Conservation (phyloP, 2,113 vertebrate genomes). For the Nyctereutes procyonoides region DNA sequence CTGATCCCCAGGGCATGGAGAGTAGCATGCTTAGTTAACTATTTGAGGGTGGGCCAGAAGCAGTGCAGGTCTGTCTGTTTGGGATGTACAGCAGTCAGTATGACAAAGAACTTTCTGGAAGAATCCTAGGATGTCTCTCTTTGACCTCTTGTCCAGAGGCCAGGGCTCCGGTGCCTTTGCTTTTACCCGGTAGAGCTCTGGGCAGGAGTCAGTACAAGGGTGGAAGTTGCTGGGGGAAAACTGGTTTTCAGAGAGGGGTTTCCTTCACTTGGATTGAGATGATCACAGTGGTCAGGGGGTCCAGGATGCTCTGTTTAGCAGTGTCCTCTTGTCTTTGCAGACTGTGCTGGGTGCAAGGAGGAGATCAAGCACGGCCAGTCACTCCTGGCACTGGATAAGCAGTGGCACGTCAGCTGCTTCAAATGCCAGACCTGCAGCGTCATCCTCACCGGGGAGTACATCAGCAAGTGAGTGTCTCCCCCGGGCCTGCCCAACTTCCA, state of each 20-base stretch:
- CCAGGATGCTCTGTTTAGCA: neutral
- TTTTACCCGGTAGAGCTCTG: neutral
- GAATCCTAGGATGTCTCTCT: neutral
- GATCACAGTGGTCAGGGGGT: no score
- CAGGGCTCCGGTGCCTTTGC: neutral
- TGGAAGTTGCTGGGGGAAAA: neutral
- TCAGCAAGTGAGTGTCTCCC: conserved; percentile 95
- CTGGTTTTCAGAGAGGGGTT: neutral
- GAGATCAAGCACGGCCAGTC: conserved; percentile 99
- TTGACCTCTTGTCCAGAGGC: neutral
- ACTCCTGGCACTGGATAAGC: conserved; percentile 97
- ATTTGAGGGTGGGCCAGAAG: neutral
- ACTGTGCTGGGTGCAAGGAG: conserved; percentile 97
- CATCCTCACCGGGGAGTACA: conserved; percentile 98
- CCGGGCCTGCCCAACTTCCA: accelerated
- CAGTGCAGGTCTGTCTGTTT: neutral
- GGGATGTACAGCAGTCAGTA: neutral
- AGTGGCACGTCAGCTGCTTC: conserved; percentile 99
- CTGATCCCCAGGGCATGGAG: neutral
- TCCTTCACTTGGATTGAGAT: neutral
- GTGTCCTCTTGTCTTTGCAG: conserved; percentile 82
- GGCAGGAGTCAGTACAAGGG: neutral
- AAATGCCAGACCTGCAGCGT: conserved; percentile 97
- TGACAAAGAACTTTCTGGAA: neutral
- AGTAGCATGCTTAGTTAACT: neutral